A percentile compares a stretch with the other conserved stretches of the same genome.
These are phyloP conservation scores for Eulemur macaco DNA, from an alignment of 2,113 vertebrate genomes.

Conservation along the genomic window DNA sequence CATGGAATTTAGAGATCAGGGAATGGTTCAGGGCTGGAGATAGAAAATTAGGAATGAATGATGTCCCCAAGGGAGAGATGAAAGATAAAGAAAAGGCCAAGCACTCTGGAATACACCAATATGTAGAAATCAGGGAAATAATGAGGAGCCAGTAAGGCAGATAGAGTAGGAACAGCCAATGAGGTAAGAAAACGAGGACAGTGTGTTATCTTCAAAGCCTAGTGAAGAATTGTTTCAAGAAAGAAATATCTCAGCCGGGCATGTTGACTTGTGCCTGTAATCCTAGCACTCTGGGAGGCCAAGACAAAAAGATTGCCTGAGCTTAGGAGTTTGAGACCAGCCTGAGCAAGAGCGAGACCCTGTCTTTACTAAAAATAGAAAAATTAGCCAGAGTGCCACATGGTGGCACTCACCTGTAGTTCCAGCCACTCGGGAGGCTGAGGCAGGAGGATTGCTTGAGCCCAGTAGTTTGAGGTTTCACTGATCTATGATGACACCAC, in stretches of 20 bases:
- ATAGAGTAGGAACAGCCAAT: not conserved
- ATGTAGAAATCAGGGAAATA: not conserved
- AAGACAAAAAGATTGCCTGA: too few species aligned
- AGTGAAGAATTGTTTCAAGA: not conserved
- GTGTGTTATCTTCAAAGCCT: not conserved
- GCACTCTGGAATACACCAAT: not conserved
- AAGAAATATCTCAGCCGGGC: not conserved
- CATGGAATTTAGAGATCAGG: not conserved
- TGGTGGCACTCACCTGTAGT: too few species aligned
- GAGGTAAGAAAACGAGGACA: not conserved
- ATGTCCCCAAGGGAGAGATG: not conserved
- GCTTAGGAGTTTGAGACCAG: too few species aligned
- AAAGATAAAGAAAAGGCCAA: not conserved
- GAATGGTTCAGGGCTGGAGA: not conserved
- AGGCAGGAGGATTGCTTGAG: too few species aligned
- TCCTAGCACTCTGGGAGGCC: too few species aligned
- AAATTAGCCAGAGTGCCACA: too few species aligned
- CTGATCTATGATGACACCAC: too few species aligned
- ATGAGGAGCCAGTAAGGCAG: not conserved
- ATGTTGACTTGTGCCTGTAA: too few species aligned
- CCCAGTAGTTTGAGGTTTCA: too few species aligned
- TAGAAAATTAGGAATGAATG: not conserved
- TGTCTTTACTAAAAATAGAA: too few species aligned
- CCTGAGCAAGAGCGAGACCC: too few species aligned
- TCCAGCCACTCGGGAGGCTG: too few species aligned